Percentiles rank a stretch among this genome's conserved stretches.
Conservation (phyloP, 2,797 vertebrate genomes). For the Schizopygopsis malacanthus region DNA sequence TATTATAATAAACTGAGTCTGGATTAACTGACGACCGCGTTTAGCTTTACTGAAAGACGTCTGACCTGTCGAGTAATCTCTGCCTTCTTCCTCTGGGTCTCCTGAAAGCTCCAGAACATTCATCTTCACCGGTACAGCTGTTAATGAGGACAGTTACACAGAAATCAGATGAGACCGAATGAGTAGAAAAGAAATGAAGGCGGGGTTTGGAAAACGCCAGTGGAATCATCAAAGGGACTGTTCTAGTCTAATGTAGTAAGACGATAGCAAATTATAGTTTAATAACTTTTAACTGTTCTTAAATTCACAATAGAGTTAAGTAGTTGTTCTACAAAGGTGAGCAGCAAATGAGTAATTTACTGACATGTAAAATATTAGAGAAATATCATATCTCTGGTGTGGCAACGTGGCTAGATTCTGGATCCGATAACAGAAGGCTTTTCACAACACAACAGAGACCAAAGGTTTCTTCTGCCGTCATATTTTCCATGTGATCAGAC, state of each 20-base stretch:
- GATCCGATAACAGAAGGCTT: slow-evolving; percentile 40
- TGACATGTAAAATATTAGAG: not conserved
- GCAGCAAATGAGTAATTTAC: slow-evolving; percentile 8
- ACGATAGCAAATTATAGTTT: not conserved
- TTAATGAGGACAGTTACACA: slow-evolving; percentile 36
- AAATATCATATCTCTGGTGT: not conserved
- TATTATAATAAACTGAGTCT: not conserved
- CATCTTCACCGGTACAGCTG: slow-evolving; percentile 79
- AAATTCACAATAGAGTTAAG: not conserved
- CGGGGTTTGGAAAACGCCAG: not conserved
- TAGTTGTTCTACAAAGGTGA: not conserved
- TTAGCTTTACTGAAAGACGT: slow-evolving; percentile 21
- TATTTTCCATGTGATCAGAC: slow-evolving; percentile 2
- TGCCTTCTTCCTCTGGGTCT: slow-evolving; percentile 68
- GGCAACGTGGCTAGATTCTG: slow-evolving; percentile 7
- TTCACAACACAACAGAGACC: slow-evolving; percentile 60
- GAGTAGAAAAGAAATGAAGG: slow-evolving; percentile 28
- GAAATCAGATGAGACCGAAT: slow-evolving; percentile 45
- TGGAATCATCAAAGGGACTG: not conserved
- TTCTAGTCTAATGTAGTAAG: not conserved
- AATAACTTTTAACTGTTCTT: not conserved
- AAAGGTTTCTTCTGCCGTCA: slow-evolving; percentile 74
- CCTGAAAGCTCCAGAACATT: slow-evolving; percentile 80
- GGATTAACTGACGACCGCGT: not conserved
- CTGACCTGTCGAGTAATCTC: slow-evolving; percentile 87